These are phyloP conservation scores for Cheilosia grossa DNA, from an alignment of 2,888 invertebrate genomes.

Conservation along the genomic window DNA sequence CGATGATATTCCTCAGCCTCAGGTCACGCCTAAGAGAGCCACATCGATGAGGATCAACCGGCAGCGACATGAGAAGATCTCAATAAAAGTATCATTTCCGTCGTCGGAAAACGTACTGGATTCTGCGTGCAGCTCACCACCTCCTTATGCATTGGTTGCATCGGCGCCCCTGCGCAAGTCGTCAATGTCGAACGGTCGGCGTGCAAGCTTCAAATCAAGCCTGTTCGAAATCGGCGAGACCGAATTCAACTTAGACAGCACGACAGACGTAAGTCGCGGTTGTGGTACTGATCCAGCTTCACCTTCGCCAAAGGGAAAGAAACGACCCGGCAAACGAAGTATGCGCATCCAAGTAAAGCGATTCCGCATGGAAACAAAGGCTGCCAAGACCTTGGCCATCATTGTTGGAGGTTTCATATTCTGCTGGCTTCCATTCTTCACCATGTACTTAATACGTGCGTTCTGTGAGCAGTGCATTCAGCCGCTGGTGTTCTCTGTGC, in stretches of 20 bases:
- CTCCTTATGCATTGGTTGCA: constrained; percentile 78
- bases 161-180: constrained; percentile 73
- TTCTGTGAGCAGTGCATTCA: constrained; percentile 94
- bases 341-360: constrained; percentile 95
- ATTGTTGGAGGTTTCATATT: constrained; percentile 98
- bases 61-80: constrained; percentile 89
- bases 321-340: constrained; percentile 92
- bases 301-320: constrained; percentile 83
- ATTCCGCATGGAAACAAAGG: constrained; percentile 97
- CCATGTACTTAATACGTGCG: constrained; percentile 95
- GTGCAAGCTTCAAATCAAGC: constrained; percentile 80
- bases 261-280: constrained; percentile 38
- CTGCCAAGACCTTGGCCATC: constrained; percentile 97
- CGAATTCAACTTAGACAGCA: constrained; percentile 79
- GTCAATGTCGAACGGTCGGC: constrained; percentile 78
- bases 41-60: constrained; percentile 85
- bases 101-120: constrained; percentile 88
- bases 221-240: constrained; percentile 82
- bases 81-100: constrained; percentile 93
- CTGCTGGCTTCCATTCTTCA: constrained; percentile 99
- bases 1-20: constrained; percentile 73
- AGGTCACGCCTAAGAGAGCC: constrained; percentile 82
- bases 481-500: constrained; percentile 92
- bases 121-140: constrained; percentile 78
- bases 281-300: constrained; percentile 51